A percentile compares a stretch with the other conserved stretches of the same genome.
Conservation (phyloP, 2,113 vertebrate species). For the Deroptyus accipitrinus region DNA sequence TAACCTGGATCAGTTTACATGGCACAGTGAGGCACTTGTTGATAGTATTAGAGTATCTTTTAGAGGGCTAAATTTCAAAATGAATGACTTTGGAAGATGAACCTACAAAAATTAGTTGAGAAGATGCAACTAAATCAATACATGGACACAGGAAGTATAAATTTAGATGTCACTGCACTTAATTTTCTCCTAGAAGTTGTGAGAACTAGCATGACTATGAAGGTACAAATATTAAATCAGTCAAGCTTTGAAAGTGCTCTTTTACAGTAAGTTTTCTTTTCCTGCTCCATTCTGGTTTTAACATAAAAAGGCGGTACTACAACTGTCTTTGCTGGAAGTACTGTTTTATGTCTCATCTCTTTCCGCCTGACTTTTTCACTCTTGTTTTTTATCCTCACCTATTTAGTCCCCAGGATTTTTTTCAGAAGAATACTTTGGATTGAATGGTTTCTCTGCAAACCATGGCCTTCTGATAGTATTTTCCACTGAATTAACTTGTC, state of each 20-base stretch:
- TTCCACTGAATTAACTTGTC: background rate
- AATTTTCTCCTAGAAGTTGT: background rate
- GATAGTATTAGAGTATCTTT: background rate
- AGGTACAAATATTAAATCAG: background rate
- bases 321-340: background rate
- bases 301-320: background rate
- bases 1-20: background rate
- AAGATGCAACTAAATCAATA: background rate
- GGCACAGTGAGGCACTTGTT: background rate
- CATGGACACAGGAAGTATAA: background rate
- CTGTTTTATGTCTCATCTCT: background rate
- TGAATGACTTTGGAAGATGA: background rate
- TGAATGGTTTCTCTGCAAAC: background rate
- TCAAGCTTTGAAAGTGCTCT: background rate
- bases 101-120: background rate
- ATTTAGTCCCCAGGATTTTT: background rate
- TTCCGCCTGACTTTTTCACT: background rate
- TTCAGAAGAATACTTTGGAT: background rate
- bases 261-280: background rate
- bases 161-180: background rate
- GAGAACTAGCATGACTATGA: background rate
- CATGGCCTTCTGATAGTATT: background rate
- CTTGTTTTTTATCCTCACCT: background rate
- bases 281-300: background rate
- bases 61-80: background rate